phyloP scores from a whole-genome alignment of 2,888 invertebrate species.

The Pegoplata infirma region DNA sequence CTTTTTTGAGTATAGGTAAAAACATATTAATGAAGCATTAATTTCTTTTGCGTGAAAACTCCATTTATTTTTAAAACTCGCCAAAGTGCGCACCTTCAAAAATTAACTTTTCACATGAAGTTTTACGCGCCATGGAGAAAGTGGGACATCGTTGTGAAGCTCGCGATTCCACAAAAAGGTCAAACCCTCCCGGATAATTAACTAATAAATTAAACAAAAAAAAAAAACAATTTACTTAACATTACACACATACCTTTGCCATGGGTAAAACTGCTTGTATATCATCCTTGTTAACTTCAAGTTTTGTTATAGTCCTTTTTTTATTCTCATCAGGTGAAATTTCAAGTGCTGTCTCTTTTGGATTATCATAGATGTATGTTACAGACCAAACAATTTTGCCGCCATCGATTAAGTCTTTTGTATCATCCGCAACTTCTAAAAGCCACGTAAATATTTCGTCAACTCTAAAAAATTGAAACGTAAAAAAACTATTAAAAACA shows the following conservation, averaged over 20 bases:
- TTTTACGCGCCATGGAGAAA: no score
- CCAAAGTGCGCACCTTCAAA: no score
- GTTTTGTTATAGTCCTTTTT: conserved; percentile 87
- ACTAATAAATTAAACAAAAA: no score
- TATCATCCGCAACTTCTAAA: conserved; percentile 90
- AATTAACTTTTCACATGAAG: no score
- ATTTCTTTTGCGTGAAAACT: no score
- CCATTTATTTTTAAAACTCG: no score
- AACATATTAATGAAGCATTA: no score
- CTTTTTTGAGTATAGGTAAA: no score
- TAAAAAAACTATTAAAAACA: neutral
- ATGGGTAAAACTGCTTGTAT: conserved; percentile 95
- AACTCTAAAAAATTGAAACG: conserved; percentile 72
- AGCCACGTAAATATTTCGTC: conserved; percentile 95
- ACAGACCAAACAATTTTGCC: conserved; percentile 93
- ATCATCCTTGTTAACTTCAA: conserved; percentile 95
- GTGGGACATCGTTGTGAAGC: no score
- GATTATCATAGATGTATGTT: conserved; percentile 84
- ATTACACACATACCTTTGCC: conserved; percentile 85
- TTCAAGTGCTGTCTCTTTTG: conserved; percentile 71
- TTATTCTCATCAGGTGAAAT: conserved; percentile 77
- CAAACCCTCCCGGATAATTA: no score
- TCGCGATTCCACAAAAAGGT: no score
- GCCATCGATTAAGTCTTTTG: conserved; percentile 87
- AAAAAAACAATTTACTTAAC: neutral